Percentiles rank a stretch among this genome's conserved stretches.
These are phyloP conservation scores for Eupithecia subumbrata DNA, from an alignment of 2,888 invertebrate species.

Conservation along the genomic window DNA sequence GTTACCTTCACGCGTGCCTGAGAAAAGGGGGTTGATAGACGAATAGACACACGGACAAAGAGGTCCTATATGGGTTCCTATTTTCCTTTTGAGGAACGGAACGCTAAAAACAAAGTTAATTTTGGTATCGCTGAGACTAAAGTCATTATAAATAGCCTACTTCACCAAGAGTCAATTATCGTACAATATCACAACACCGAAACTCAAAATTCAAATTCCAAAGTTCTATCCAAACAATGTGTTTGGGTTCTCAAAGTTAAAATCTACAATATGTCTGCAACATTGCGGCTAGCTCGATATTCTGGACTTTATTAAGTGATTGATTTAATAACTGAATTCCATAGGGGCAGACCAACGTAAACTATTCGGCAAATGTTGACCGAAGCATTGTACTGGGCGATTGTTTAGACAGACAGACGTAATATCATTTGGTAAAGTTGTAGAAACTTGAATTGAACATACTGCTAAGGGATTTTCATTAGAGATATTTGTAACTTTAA, in stretches of 20 bases:
- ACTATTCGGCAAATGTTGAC: conserved; percentile 38
- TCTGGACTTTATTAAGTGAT: conserved; percentile 38
- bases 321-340: conserved; percentile 43
- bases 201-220: conserved; percentile 33
- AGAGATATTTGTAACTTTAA: conserved; percentile 1
- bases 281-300: conserved; percentile 38
- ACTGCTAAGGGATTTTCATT: conserved; percentile 10
- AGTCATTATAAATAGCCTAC: conserved; percentile 7
- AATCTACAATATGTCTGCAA: conserved; percentile 29
- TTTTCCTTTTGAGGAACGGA: too few species aligned
- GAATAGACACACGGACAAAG: too few species aligned
- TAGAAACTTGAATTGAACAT: conserved; percentile 15
- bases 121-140: too few species aligned
- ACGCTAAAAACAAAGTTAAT: too few species aligned
- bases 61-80: too few species aligned
- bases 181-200: conserved; percentile 14
- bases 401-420: conserved; percentile 22
- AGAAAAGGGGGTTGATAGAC: too few species aligned
- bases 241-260: conserved; percentile 27
- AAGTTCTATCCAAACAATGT: conserved; percentile 32
- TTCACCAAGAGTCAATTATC: neutral
- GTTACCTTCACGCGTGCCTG: too few species aligned
- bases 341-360: conserved; percentile 21
- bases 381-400: conserved; percentile 29
- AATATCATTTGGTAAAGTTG: conserved; percentile 10